Conservation (phyloP, 1,140 invertebrate genomes). For the Trichonephila clavipes region DNA sequence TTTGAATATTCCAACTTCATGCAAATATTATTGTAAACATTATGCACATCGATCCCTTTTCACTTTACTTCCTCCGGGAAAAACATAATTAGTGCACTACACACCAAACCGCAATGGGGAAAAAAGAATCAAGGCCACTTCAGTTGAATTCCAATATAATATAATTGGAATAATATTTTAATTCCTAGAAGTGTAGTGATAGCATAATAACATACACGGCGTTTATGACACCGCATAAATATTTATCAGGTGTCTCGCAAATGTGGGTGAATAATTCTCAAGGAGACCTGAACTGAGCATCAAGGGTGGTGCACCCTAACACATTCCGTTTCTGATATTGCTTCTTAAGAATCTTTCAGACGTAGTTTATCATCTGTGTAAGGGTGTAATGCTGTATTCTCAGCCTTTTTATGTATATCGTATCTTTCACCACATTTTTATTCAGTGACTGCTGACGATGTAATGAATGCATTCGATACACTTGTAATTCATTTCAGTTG, state of each 20-base stretch:
- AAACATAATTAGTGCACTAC: background rate
- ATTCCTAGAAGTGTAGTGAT: background rate
- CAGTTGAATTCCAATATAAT: background rate
- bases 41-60: background rate
- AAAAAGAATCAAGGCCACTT: background rate
- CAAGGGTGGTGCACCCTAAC: background rate
- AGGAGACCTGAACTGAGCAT: background rate
- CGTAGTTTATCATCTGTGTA: no score
- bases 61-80: background rate
- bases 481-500: no score
- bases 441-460: no score
- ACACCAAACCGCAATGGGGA: background rate
- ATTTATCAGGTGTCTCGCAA: background rate
- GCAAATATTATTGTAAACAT: background rate
- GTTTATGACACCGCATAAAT: background rate
- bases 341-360: background rate
- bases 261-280: background rate
- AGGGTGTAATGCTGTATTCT: no score
- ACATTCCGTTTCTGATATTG: background rate
- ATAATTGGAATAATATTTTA: background rate
- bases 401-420: no score
- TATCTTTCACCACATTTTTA: no score
- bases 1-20: no score
- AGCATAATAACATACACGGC: background rate
- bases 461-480: no score